Base-by-base conservation (phyloP, 2,888 invertebrate species). In the Drosophila peninsularis region DNA sequence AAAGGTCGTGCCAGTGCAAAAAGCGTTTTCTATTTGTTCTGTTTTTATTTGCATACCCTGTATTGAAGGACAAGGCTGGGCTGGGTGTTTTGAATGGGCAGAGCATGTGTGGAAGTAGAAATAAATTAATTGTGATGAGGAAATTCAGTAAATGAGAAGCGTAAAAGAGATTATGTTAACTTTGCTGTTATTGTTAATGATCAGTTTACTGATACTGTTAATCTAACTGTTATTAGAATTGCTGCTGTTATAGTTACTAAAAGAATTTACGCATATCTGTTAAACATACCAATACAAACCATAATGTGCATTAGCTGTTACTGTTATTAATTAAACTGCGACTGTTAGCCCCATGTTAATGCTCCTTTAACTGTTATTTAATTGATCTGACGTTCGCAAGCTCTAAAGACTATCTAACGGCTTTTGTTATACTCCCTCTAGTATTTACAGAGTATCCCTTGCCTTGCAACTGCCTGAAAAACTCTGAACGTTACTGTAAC, bases 1-100 rank as follows among this genome's bases (percentile, higher is more conserved):
- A 84, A 84, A 86, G 83, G 83, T 84, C 83, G 86, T 57, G 63
- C 66, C 69, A 66, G 67, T 60, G 71, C 62, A 57, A 71, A 80
- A 66, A 77, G 62, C 64, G 58, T 60, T 73, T 71, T 71, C 57
- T 49, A 47, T 57, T 72, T 70, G 54, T 60, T 67, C 57, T 36
- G 37, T 44, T 73, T 62, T 72, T 71, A 47, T 75, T 71, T 71
- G 13, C 36, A 42, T 64, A 62, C 71, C 76, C 67, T 42, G 49
- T 32, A 49, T n/a, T 10, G 21, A 50, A 50, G 30, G 4, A 1
- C 0, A 10, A 32, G 2, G 17, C 11, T 0, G 2, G 9, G 3
- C n/a, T 9, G 47, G 57, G 53, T 52, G 37, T 49, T 24, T 32
- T 13, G 2, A 36, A 13, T 19, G 10, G 6, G 10, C 14, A 6